Conservation (phyloP, 1,140 invertebrate species). For the Saccostrea cuccullata region DNA sequence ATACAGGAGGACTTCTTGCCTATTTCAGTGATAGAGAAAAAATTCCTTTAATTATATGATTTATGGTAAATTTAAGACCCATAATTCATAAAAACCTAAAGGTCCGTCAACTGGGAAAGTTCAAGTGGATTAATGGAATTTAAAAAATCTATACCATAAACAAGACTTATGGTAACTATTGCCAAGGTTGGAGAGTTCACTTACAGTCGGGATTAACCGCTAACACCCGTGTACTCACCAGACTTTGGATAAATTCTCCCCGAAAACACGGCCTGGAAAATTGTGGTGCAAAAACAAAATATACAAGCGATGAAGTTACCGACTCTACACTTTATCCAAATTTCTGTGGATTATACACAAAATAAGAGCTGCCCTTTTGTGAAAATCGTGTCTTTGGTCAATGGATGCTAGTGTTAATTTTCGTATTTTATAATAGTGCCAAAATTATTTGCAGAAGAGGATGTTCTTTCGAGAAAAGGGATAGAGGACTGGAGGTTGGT, state of each 20-base stretch:
- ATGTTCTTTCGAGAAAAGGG: slow-evolving; percentile 9
- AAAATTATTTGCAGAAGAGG: neutral
- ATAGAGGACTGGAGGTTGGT: neutral
- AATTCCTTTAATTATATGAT: slow-evolving; percentile 8
- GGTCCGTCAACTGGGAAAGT: slow-evolving; percentile 29
- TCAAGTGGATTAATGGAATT: slow-evolving; percentile 37
- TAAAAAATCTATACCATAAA: slow-evolving; percentile 4
- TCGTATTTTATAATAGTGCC: neutral
- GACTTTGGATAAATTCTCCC: neutral
- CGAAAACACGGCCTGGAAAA: neutral
- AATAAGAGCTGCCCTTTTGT: neutral
- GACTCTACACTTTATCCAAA: neutral
- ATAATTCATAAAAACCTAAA: slow-evolving; percentile 28
- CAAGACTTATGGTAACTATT: slow-evolving; percentile 31
- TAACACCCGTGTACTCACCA: neutral
- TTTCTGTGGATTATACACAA: neutral
- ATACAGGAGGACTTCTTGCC: neutral
- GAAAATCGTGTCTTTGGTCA: neutral
- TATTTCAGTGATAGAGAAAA: neutral
- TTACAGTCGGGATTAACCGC: neutral
- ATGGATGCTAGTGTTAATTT: neutral
- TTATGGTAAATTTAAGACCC: slow-evolving; percentile 25
- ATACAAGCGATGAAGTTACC: neutral
- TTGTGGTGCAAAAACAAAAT: neutral
- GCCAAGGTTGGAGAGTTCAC: slow-evolving; percentile 27